Percentiles rank a stretch among this genome's conserved stretches.
These are phyloP conservation scores for Seira ritae DNA, from an alignment of 2,888 invertebrate species.

Conservation along the genomic window DNA sequence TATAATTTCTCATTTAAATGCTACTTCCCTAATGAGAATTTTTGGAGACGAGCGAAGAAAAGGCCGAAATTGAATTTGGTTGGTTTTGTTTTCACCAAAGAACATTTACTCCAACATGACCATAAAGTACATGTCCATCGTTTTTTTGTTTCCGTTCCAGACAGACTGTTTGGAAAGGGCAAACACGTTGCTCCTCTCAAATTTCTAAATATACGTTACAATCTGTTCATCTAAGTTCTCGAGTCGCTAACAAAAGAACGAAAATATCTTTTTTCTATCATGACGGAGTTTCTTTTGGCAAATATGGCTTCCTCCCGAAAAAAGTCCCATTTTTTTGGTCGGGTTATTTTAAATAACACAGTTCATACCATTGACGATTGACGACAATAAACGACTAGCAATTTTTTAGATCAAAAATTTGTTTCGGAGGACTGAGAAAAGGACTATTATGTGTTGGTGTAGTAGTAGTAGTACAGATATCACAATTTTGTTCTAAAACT, in stretches of 20 bases:
- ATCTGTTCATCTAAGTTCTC: too few relatives aligned
- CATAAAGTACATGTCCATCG: too few relatives aligned
- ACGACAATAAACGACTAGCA: constrained; percentile 2
- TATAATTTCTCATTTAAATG: too few relatives aligned
- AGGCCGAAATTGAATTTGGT: constrained; percentile 3
- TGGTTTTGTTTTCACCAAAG: background rate
- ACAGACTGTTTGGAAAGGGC: too few relatives aligned
- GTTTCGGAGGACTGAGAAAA: background rate
- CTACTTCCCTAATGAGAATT: background rate
- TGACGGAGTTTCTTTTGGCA: constrained; percentile 3
- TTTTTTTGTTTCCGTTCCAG: too few relatives aligned
- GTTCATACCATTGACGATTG: background rate
- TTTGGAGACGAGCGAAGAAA: background rate
- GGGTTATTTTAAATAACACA: constrained; percentile 5
- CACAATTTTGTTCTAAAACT: background rate
- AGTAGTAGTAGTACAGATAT: background rate
- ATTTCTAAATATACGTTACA: background rate
- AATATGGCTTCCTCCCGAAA: background rate
- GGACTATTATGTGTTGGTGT: background rate
- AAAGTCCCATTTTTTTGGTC: constrained; percentile 5
- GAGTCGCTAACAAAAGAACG: background rate
- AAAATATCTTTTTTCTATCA: background rate
- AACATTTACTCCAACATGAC: too few relatives aligned
- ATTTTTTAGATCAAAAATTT: constrained; percentile 3
- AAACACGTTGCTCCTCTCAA: background rate